Evolutionary conservation across 1,140 invertebrate genomes (phyloP), one percentile per base, ranked within the genome.

Genomic region (Argopecten irradians): DNA sequence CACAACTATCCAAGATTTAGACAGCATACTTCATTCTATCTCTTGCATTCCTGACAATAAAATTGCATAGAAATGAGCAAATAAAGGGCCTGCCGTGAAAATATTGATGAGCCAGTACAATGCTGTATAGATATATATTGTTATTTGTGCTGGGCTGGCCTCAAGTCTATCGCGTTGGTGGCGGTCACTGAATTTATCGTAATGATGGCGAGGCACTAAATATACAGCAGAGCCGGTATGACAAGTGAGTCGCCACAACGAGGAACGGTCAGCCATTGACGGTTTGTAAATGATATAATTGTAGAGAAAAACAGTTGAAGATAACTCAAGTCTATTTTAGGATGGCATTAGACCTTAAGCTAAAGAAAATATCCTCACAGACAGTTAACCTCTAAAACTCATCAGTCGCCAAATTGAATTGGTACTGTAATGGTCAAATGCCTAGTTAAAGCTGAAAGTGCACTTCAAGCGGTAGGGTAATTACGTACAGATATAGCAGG

Each of bases 41-140:
- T 28, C n/a, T 71, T 71, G 55, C 55, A 71, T 71, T 71, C 55
- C n/a, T 71, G 55, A 71, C 55, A 71, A 71, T 71, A 71, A 71
- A 71, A 71, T 71, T 71, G 55, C 55, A 71, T 71, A 71, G 55
- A 71, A 71, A 71, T 71, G 55, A 28, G 55, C 55, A 71, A 71
- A 71, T 71, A 71, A 71, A 71, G n/a, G 55, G n/a, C 55, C 55
- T n/a, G 55, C 22, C 55, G 55, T 71, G 55, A 71, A 71, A 71
- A 71, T 71, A 71, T 71, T 71, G 55, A 71, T 71, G 55, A 71
- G 55, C n/a, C 28, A 5, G 55, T 71, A 11, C 22, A 28, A 71
- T 7, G 2, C n/a, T 71, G 55, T 71, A 71, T 71, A n/a, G 55
- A 22, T 71, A 2, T 16, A 11, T 46, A 22, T 19, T 71, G 19